Percentiles rank a stretch among this genome's conserved stretches.
Conservation (phyloP, 2,113 vertebrate genomes). For the Poeciliopsis turrubarensis region DNA sequence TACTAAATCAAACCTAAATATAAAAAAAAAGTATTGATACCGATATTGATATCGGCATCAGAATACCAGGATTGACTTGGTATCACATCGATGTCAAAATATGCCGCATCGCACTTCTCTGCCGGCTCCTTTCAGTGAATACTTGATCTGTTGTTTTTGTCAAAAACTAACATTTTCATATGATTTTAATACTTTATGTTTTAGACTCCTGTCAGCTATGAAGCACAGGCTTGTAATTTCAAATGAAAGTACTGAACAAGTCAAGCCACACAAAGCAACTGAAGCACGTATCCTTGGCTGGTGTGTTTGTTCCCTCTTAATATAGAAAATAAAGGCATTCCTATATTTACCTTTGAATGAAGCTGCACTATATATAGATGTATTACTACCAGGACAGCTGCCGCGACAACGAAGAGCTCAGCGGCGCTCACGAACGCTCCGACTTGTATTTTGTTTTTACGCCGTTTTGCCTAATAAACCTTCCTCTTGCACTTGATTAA, state of each 20-base stretch:
- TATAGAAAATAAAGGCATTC: slow-evolving; percentile 4
- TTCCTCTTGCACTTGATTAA: slow-evolving; percentile 50
- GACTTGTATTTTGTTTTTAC: slow-evolving; percentile 18
- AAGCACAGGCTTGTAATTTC: slow-evolving; percentile 3
- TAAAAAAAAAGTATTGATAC: no score
- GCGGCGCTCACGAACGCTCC: slow-evolving; percentile 3
- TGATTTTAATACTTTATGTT: slow-evolving; percentile 21
- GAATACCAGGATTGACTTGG: no score
- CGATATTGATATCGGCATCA: no score
- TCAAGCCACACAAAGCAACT: not conserved
- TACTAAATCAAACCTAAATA: no score
- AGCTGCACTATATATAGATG: no score
- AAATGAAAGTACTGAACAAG: not conserved
- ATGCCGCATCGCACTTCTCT: no score
- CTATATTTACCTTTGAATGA: no score
- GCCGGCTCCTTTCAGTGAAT: slow-evolving; percentile 6
- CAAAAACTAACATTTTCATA: slow-evolving; percentile 2
- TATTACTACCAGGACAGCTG: not conserved
- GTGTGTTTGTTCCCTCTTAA: slow-evolving; percentile 12
- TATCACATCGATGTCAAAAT: no score
- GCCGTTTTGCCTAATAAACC: slow-evolving; percentile 38
- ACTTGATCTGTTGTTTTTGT: slow-evolving; percentile 5
- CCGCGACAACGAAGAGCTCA: not conserved
- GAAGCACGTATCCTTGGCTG: not conserved
- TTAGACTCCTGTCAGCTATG: slow-evolving; percentile 2